Percentiles rank a stretch among this genome's conserved stretches.
phyloP scores from a whole-genome alignment of 2,113 vertebrate genomes.

The Lycocorax pyrrhopterus region DNA sequence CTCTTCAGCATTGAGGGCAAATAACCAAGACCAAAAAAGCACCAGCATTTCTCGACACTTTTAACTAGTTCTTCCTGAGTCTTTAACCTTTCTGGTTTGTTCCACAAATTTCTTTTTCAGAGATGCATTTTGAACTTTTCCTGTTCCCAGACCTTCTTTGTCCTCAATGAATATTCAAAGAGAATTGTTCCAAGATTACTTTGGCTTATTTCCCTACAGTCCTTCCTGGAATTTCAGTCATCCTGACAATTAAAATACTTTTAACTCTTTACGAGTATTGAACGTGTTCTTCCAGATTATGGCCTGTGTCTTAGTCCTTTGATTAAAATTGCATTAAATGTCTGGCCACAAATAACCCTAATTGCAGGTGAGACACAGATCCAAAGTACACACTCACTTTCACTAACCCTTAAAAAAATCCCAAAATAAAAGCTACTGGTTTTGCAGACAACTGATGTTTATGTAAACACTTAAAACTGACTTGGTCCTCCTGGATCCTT shows the following conservation, averaged over 20 bases:
- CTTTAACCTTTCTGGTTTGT: background rate
- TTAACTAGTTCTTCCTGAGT: background rate
- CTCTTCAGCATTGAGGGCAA: background rate
- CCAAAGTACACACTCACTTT: background rate
- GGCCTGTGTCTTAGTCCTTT: background rate
- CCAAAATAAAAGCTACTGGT: background rate
- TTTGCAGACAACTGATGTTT: background rate
- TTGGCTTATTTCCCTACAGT: constrained; percentile 32
- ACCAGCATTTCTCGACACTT: background rate
- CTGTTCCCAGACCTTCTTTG: background rate
- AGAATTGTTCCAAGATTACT: constrained; percentile 29
- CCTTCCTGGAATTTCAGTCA: constrained; percentile 21
- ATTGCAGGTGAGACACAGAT: background rate
- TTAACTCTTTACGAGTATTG: background rate
- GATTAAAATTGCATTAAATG: background rate
- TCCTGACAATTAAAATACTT: background rate
- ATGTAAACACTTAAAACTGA: background rate
- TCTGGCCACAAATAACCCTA: background rate
- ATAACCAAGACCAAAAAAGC: background rate
- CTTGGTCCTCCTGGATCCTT: background rate
- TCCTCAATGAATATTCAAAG: background rate
- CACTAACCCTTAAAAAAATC: background rate
- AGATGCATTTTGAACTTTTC: background rate
- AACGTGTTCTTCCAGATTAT: background rate
- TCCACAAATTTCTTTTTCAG: background rate